A percentile compares a stretch with the other conserved stretches of the same genome.
Conservation (phyloP, 2,888 invertebrate species). For the Phymatocera aterrima region DNA sequence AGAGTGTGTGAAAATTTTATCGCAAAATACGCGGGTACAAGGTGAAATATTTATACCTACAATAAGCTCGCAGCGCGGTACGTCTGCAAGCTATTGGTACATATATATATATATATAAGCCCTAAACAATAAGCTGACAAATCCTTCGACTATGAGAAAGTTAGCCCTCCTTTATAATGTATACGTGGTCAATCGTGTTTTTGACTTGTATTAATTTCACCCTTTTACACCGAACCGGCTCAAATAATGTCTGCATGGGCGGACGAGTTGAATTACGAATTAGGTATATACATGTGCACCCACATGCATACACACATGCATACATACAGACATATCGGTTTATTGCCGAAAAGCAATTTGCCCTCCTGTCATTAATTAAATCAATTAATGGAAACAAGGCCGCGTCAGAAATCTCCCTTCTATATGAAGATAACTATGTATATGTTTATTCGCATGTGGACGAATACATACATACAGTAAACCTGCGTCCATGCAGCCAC, state of each 20-base stretch:
- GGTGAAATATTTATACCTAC: too few species aligned
- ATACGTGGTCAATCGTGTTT: background rate
- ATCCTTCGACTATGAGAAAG: background rate
- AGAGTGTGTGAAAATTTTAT: too few species aligned
- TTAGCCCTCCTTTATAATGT: background rate
- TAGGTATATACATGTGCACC: background rate
- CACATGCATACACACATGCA: too few species aligned
- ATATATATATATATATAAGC: background rate
- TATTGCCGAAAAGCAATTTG: conserved; percentile 39
- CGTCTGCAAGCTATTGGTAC: too few species aligned
- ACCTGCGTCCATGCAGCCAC: background rate
- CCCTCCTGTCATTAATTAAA: conserved; percentile 37
- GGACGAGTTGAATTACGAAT: conserved; percentile 24
- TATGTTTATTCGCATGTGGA: background rate
- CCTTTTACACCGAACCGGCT: background rate
- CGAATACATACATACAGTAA: background rate
- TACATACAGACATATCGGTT: conserved; percentile 12
- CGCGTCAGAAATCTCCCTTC: conserved; percentile 35
- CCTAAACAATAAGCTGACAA: background rate
- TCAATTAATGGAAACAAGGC: conserved; percentile 41
- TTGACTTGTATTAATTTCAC: background rate
- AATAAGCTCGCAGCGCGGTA: too few species aligned
- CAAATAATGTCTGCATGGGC: background rate
- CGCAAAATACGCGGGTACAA: too few species aligned
- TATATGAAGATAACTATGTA: background rate